Evolutionary conservation across 2,888 invertebrate genomes (phyloP).

Genomic region (Chesias legatella): DNA sequence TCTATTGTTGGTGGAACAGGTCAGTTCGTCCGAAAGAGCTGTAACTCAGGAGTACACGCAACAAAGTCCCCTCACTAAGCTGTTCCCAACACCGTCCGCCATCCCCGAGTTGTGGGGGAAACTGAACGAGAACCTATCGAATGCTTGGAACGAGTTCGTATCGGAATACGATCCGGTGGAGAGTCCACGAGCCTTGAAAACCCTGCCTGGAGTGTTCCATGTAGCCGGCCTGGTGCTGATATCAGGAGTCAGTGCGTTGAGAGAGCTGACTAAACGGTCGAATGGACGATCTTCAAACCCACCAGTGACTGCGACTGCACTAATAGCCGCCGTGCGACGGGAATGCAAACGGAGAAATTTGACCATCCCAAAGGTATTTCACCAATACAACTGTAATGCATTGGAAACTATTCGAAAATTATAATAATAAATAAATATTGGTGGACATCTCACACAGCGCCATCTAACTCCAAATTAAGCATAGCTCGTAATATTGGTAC

Average conservation of each 20-base stretch:
- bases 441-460: no score
- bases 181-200: conserved; percentile 83
- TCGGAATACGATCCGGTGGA: conserved; percentile 89
- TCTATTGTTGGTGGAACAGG: conserved; percentile 82
- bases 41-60: conserved; percentile 47
- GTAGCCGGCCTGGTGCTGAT: conserved; percentile 83
- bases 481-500: no score
- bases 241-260: conserved; percentile 81
- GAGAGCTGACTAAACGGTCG: conserved; percentile 80
- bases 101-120: conserved; percentile 84
- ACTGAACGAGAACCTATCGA: conserved; percentile 84
- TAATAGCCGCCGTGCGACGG: conserved; percentile 59
- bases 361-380: conserved; percentile 58
- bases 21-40: conserved; percentile 54
- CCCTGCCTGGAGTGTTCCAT: conserved; percentile 79
- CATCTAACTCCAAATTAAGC: no score
- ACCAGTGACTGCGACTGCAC: conserved; percentile 63
- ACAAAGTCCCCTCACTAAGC: conserved; percentile 72
- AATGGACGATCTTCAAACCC: conserved; percentile 54
- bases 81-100: conserved; percentile 82
- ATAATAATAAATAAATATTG: no score
- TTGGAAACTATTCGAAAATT: not conserved
- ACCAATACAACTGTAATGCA: not conserved
- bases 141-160: conserved; percentile 90
- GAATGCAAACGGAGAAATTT: conserved; percentile 66